phyloP scores from a whole-genome alignment of 2,797 vertebrate genomes.

The Malurus splendens region DNA sequence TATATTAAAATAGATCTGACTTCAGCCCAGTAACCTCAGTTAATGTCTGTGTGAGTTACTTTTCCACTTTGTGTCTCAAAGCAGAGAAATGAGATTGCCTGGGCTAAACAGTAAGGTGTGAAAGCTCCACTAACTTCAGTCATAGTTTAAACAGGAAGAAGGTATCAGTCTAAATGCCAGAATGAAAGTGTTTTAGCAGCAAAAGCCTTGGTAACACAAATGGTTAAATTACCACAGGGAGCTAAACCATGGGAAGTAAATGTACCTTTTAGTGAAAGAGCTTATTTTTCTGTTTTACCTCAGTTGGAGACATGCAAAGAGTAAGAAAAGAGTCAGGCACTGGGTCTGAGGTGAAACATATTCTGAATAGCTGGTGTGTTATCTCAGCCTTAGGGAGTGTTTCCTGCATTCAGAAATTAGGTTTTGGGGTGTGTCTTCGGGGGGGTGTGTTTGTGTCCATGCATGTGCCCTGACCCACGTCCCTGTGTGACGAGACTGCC shows the following conservation, averaged over 20 bases:
- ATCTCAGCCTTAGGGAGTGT: background rate
- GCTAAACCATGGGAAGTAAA: background rate
- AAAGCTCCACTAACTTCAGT: background rate
- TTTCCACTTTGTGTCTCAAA: background rate
- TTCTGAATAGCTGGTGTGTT: background rate
- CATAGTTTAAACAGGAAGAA: background rate
- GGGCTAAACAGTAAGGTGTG: background rate
- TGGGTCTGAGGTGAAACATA: background rate
- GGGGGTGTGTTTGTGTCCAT: rapidly evolving
- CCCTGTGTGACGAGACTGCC: background rate
- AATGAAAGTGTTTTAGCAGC: background rate
- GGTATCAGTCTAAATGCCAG: background rate
- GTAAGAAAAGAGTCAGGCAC: background rate
- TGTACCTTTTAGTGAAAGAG: background rate
- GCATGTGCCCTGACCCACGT: background rate
- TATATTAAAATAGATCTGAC: background rate
- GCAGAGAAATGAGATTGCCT: background rate
- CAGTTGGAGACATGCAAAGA: background rate
- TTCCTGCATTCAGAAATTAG: background rate
- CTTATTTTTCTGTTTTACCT: background rate
- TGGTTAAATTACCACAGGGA: background rate
- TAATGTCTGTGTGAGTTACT: background rate
- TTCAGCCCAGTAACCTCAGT: background rate
- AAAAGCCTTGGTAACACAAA: background rate
- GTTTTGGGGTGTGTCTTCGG: background rate